These are phyloP conservation scores for Tadarida brasiliensis DNA, from an alignment of 2,797 vertebrate genomes.

Conservation along the genomic window DNA sequence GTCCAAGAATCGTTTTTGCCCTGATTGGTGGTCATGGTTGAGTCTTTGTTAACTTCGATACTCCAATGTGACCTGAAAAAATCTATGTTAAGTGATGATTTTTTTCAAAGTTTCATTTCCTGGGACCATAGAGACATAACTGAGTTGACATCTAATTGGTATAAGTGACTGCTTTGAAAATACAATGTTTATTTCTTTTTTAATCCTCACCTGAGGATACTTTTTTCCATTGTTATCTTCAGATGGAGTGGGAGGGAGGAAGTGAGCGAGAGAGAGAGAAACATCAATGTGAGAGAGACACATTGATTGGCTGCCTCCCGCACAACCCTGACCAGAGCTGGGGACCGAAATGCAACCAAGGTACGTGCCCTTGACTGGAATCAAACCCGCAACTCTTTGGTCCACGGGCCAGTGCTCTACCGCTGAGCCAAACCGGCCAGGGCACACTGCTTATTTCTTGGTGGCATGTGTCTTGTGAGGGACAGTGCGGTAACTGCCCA, in stretches of 20 bases:
- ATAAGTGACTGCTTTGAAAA: not conserved
- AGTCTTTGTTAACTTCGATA: not conserved
- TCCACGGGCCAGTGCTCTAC: too few relatives aligned
- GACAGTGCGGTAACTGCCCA: not conserved
- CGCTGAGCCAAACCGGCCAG: too few relatives aligned
- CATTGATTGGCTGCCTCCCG: too few relatives aligned
- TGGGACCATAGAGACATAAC: not conserved
- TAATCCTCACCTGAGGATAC: too few relatives aligned
- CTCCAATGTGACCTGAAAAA: not conserved
- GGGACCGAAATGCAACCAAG: too few relatives aligned
- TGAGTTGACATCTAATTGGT: not conserved
- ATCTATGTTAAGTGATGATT: not conserved
- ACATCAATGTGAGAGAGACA: too few relatives aligned
- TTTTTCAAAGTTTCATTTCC: slow-evolving; percentile 36
- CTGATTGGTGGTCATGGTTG: not conserved
- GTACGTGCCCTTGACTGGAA: too few relatives aligned
- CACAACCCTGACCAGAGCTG: too few relatives aligned
- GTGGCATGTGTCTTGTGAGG: not conserved
- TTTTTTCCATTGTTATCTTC: too few relatives aligned
- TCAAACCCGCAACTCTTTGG: too few relatives aligned
- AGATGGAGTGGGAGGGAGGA: too few relatives aligned
- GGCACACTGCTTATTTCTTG: not conserved
- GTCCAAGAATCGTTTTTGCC: not conserved
- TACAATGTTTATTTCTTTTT: not conserved
- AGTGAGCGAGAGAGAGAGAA: too few relatives aligned